Conservation (phyloP, 2,113 vertebrate genomes). For the Taurulus bubalis region DNA sequence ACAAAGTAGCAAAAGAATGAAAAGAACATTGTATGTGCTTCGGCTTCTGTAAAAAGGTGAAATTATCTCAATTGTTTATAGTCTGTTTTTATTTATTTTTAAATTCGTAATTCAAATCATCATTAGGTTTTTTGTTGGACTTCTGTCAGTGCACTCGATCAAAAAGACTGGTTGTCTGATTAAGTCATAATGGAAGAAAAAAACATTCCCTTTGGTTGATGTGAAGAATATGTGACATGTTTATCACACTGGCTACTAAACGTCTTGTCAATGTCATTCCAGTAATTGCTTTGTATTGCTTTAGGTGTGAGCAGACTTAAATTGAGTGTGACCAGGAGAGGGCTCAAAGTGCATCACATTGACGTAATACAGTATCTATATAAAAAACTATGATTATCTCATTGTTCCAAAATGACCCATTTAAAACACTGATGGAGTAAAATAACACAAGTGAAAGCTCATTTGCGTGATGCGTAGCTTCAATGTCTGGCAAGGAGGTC, state of each 20-base stretch:
- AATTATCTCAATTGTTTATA: background rate
- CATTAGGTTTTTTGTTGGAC: background rate
- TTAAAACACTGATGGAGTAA: slow-evolving; percentile 5
- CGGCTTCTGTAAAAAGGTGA: background rate
- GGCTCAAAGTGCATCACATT: slow-evolving; percentile 45
- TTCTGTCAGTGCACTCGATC: background rate
- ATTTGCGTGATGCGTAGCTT: background rate
- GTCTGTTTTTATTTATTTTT: too few relatives aligned
- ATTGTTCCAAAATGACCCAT: background rate
- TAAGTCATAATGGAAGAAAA: background rate
- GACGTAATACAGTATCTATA: background rate
- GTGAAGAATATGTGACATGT: background rate
- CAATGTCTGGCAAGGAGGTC: background rate
- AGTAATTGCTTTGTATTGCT: slow-evolving; percentile 14
- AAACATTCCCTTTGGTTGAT: background rate
- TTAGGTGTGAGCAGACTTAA: background rate
- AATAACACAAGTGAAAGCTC: background rate
- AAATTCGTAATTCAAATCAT: background rate
- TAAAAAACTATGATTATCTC: background rate
- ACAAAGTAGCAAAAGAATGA: background rate
- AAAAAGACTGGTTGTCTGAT: background rate
- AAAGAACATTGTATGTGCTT: background rate
- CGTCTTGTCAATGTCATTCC: background rate
- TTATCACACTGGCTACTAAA: background rate
- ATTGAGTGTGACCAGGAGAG: slow-evolving; percentile 69